A percentile compares a stretch with the other conserved stretches of the same genome.
Evolutionary conservation across 37 sponge, comb jelly and placozoan genomes (phyloP).

Genomic region (Petrosia ficiformis): DNA sequence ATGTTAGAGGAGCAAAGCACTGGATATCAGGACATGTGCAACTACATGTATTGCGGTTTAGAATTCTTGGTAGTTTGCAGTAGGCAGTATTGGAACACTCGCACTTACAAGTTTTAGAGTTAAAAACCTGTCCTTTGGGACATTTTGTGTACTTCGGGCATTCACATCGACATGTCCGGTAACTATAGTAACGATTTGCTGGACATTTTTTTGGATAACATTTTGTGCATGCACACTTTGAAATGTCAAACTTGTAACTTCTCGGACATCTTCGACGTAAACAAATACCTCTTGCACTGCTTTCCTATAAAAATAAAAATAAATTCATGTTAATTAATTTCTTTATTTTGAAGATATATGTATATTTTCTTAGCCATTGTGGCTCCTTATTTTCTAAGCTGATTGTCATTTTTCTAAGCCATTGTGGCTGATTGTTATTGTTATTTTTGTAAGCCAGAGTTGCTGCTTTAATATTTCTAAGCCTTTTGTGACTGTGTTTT

Average conservation of each 20-base stretch:
- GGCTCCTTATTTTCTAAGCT: too few relatives aligned
- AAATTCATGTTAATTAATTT: too few relatives aligned
- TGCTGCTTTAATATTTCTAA: too few relatives aligned
- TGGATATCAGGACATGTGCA: constrained; percentile 8
- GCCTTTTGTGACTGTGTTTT: too few relatives aligned
- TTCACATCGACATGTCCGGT: constrained; percentile 32
- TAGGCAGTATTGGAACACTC: constrained; percentile 4
- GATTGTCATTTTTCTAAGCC: too few relatives aligned
- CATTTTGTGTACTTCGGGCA: constrained; percentile 16
- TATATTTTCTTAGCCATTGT: too few relatives aligned
- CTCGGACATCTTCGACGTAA: neutral
- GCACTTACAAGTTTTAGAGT: constrained; percentile 28
- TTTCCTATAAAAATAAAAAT: too few relatives aligned
- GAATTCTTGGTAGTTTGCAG: neutral
- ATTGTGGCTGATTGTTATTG: too few relatives aligned
- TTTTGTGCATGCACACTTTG: neutral
- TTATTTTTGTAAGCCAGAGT: too few relatives aligned
- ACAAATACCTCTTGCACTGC: neutral
- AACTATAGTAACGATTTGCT: constrained; percentile 10
- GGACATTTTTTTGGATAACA: neutral
- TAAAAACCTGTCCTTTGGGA: constrained; percentile 9
- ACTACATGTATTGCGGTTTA: constrained; percentile 9
- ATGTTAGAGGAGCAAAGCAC: too few relatives aligned
- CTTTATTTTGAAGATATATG: too few relatives aligned
- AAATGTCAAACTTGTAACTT: neutral